Percentiles rank a stretch among this genome's conserved stretches.
phyloP scores from a whole-genome alignment of 1,140 invertebrate genomes.

The Drosophila biarmipes region DNA sequence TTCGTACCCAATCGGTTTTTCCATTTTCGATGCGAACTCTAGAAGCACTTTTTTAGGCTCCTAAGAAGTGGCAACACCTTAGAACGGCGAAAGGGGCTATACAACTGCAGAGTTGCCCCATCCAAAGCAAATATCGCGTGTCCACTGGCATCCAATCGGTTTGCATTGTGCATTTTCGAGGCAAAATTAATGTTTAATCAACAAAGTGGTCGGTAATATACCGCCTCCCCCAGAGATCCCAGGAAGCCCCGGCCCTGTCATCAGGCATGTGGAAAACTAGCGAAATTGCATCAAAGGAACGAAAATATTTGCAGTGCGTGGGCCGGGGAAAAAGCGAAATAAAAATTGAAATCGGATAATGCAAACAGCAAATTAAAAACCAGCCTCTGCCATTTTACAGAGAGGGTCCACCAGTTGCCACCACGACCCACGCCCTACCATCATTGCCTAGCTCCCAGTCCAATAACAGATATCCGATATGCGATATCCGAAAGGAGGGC shows the following conservation, averaged over 20 bases:
- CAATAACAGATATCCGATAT: neutral
- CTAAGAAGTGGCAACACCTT: no score
- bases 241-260: neutral
- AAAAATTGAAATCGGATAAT: conserved; percentile 63
- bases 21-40: conserved; percentile 51
- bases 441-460: neutral
- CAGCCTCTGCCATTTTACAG: conserved; percentile 8
- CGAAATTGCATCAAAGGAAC: conserved; percentile 68
- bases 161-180: conserved; percentile 48
- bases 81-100: no score
- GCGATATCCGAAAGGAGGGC: neutral
- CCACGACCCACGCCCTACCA: no score
- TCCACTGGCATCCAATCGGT: conserved; percentile 11
- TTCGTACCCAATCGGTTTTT: conserved; percentile 21
- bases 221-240: neutral
- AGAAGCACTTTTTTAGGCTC: no score
- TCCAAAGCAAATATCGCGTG: no score
- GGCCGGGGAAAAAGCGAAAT: conserved; percentile 26
- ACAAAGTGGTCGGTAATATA: conserved; percentile 43
- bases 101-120: no score
- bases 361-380: conserved; percentile 78
- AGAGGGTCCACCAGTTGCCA: neutral
- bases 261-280: conserved; percentile 58
- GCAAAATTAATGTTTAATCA: conserved; percentile 74
- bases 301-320: conserved; percentile 76